Evolutionary conservation across 2,113 vertebrate genomes (phyloP), one percentile per base, ranked within the genome.

Genomic region (Hypocryptadius cinnamomeus): DNA sequence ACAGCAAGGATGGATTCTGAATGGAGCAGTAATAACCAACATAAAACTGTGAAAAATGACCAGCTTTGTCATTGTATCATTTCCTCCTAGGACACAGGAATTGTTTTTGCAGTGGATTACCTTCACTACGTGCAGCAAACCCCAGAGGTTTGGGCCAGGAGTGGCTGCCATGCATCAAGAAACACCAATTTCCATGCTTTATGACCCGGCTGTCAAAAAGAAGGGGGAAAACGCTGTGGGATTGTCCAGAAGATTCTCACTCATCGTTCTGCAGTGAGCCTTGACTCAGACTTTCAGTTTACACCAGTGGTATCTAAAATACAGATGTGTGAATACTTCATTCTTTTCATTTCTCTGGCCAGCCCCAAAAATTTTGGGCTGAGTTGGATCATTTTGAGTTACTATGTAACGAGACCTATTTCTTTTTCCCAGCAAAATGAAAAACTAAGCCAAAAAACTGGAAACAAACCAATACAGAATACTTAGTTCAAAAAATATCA

Each of bases 71-170:
- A 3, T 30, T 45, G 37, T 9, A 14, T 30, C 1, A 0, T 69
- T 45, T 42, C 63, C 57, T 78, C n/a, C 50, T 17, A 30, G 66
- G 40, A 19, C 6, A 1, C 7, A 10, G 42, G 42, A 24, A 65
- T 16, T 17, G 12, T 40, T 64, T 85, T 40, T 85, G 22, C 23
- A 50, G 20, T 27, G 78, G 54, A 56, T 77, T 35, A 25, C 23
- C 42, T 47, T 57, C 22, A 13, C 37, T 42, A 9, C 0, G 0
- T 6, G n/a, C 0, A 80, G 45, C 53, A 79, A 45, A 22, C 30
- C 40, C 71, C 68, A 14, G n/a, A 65, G 72, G 6, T 10, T 24
- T 27, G 25, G 79, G 59, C 47, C 12, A 7, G 5, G 45, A 57
- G 6, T 1, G 2, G 20, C 50, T 79, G 51, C 66, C 74, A 11